A percentile compares a stretch with the other conserved stretches of the same genome.
Conservation (phyloP, 1,140 invertebrate species). For the Euwallacea similis region DNA sequence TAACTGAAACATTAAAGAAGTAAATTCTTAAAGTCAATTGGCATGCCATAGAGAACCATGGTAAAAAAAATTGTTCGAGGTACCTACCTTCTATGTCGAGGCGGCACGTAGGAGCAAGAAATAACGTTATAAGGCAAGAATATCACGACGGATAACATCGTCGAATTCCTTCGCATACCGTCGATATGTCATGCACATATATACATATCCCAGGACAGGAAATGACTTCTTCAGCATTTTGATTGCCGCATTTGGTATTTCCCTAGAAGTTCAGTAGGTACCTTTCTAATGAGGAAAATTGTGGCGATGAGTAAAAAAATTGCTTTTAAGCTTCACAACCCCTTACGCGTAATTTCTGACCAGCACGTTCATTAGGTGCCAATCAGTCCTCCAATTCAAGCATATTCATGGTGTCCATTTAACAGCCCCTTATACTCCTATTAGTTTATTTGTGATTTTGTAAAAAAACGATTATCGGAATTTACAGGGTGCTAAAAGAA, state of each 20-base stretch:
- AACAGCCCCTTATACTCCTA: too few species aligned
- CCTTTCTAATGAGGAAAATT: not conserved
- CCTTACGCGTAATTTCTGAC: not conserved
- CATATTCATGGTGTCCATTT: not conserved
- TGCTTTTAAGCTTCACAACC: not conserved
- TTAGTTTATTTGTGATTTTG: not conserved
- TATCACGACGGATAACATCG: constrained; percentile 18
- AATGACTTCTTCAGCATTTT: constrained; percentile 32
- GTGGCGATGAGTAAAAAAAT: not conserved
- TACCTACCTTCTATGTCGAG: not conserved
- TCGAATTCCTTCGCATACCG: constrained; percentile 15
- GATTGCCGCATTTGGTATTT: constrained; percentile 27
- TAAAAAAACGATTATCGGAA: not conserved
- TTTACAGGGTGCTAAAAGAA: too few species aligned
- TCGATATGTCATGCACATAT: constrained; percentile 19
- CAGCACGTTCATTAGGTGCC: too few species aligned
- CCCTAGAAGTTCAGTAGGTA: not conserved
- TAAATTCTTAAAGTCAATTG: not conserved
- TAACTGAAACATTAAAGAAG: not conserved
- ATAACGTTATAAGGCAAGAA: constrained; percentile 30
- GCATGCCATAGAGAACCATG: not conserved
- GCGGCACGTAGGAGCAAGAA: constrained; percentile 18
- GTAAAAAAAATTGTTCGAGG: not conserved
- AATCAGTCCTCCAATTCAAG: too few species aligned
- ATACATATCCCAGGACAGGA: constrained; percentile 18